These are phyloP conservation scores for Echinarachnius parma DNA, from an alignment of 53 echinoderm and acorn worm species.

Conservation along the genomic window DNA sequence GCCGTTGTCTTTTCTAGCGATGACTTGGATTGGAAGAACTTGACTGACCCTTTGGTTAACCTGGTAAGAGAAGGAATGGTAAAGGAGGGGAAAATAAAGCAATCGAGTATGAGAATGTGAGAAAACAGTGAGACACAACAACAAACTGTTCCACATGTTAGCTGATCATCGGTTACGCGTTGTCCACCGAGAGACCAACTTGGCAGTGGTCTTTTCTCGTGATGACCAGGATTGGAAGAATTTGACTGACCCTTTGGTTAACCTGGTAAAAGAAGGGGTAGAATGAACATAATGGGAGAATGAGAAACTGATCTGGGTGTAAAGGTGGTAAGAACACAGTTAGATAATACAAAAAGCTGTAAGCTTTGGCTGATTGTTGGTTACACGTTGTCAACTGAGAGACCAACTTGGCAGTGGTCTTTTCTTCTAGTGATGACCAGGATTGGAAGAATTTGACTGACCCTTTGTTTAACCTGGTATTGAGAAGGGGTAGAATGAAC, in stretches of 20 bases:
- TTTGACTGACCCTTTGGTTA: constrained; percentile 83
- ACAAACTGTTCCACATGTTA: constrained; percentile 86
- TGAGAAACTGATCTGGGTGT: not conserved
- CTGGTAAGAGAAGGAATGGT: constrained; percentile 41
- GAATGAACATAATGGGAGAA: not conserved
- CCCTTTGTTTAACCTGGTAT: too few relatives aligned
- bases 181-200: constrained; percentile 58
- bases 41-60: constrained; percentile 80
- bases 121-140: constrained; percentile 56
- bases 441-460: too few relatives aligned
- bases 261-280: constrained; percentile 45
- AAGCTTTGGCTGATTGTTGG: constrained; percentile 71
- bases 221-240: constrained; percentile 88
- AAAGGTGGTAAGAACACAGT: too few relatives aligned
- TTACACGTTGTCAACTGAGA: constrained; percentile 65
- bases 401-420: constrained; percentile 64
- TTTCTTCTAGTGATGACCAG: too few relatives aligned
- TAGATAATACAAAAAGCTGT: too few relatives aligned
- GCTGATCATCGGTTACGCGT: constrained; percentile 77
- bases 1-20: constrained; percentile 68
- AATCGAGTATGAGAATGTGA: not conserved
- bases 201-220: constrained; percentile 66
- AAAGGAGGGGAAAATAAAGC: too few relatives aligned
- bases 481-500: too few relatives aligned
- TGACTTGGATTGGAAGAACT: constrained; percentile 87